These are phyloP conservation scores for Tetraneura akinire DNA, from an alignment of 1,140 invertebrate genomes.

Conservation along the genomic window DNA sequence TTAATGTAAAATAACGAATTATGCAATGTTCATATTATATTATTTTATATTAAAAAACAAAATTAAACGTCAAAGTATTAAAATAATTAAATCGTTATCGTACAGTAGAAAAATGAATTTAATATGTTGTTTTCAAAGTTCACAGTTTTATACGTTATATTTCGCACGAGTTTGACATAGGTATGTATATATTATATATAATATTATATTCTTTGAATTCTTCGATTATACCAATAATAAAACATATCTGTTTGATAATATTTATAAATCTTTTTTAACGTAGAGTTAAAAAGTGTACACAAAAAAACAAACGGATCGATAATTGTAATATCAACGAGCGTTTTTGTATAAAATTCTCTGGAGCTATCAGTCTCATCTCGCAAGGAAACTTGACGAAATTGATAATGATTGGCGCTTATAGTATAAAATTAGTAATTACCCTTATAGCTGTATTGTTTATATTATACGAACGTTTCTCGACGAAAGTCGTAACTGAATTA, in stretches of 20 bases:
- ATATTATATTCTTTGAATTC: not conserved
- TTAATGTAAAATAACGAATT: too few species aligned
- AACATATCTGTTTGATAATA: not conserved
- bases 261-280: not conserved
- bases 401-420: not conserved
- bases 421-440: slow-evolving; percentile 17
- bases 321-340: not conserved
- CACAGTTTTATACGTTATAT: too few species aligned
- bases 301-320: not conserved
- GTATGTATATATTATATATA: not conserved
- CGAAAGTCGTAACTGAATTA: not conserved
- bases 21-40: too few species aligned
- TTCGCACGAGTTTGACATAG: too few species aligned
- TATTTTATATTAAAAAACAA: too few species aligned
- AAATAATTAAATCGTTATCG: too few species aligned
- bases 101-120: too few species aligned
- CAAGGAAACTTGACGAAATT: slow-evolving; percentile 14
- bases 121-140: too few species aligned
- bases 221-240: not conserved
- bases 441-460: slow-evolving; percentile 8
- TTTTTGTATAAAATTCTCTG: not conserved
- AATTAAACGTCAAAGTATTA: too few species aligned
- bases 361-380: not conserved
- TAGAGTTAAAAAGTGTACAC: not conserved
- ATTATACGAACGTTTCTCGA: not conserved